phyloP scores from a whole-genome alignment of 2,797 vertebrate species.

The Acomys russatus region DNA sequence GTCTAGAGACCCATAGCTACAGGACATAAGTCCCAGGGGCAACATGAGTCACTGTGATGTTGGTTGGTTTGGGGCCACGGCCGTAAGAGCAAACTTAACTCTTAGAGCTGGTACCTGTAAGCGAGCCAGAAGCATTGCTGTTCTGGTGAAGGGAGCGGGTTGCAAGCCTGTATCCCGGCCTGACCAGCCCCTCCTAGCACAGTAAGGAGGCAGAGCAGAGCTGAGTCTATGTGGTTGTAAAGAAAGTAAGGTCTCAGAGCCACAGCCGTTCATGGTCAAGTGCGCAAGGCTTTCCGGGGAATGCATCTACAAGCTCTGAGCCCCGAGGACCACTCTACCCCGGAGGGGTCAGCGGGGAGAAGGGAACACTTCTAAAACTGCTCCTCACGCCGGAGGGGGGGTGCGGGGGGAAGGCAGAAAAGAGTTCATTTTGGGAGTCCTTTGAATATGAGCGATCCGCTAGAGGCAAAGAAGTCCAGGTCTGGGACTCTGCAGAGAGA shows the following conservation, averaged over 20 bases:
- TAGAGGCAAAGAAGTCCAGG: not conserved
- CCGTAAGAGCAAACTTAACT: not conserved
- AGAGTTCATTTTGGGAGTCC: not conserved
- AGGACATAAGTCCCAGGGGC: not conserved
- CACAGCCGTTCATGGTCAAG: not conserved
- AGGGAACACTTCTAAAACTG: not conserved
- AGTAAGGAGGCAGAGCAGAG: not conserved
- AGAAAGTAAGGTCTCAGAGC: not conserved
- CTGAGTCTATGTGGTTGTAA: not conserved
- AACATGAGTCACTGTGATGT: not conserved
- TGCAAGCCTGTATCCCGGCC: not conserved
- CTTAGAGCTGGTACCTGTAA: not conserved
- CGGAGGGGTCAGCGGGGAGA: not conserved
- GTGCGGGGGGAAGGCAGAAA: not conserved
- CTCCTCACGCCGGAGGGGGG: not conserved
- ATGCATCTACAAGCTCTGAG: fast-evolving
- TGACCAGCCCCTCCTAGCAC: not conserved
- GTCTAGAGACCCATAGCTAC: not conserved
- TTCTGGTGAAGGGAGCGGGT: not conserved
- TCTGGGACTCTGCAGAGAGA: not conserved
- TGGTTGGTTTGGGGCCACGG: not conserved
- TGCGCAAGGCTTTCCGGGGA: not conserved
- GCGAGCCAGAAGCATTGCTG: not conserved
- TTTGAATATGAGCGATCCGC: not conserved
- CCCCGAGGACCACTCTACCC: not conserved